Evolutionary conservation across 2,797 vertebrate species (phyloP).

Genomic region (Sciurus carolinensis): DNA sequence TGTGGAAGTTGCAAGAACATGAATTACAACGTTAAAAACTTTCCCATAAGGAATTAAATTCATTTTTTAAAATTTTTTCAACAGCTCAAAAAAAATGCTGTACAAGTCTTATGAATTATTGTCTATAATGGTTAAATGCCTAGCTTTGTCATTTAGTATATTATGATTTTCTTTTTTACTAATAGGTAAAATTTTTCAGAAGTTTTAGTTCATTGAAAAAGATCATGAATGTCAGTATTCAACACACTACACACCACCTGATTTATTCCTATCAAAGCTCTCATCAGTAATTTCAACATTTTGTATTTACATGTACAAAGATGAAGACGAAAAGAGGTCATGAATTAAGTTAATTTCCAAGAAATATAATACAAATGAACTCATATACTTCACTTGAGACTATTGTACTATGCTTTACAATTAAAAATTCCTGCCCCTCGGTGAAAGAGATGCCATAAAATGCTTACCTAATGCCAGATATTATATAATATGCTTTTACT

Average conservation of each 20-base stretch:
- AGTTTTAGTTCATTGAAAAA: slow-evolving; percentile 2
- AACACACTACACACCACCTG: neutral
- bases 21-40: slow-evolving; percentile 49
- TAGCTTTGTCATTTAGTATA: neutral
- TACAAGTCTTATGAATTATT: slow-evolving; percentile 15
- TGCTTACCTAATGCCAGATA: neutral
- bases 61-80: neutral
- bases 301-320: slow-evolving; percentile 24
- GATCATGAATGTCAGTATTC: neutral
- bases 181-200: neutral
- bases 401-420: neutral
- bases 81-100: neutral
- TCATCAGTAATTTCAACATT: slow-evolving; percentile 23
- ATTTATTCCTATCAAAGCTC: neutral
- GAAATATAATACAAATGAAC: slow-evolving; percentile 44
- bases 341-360: slow-evolving; percentile 50
- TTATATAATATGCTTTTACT: neutral
- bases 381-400: neutral
- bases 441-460: neutral
- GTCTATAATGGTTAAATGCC: neutral
- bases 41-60: slow-evolving; percentile 17
- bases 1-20: neutral
- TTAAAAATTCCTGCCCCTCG: slow-evolving; percentile 22
- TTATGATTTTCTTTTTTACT: neutral
- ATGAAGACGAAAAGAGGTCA: neutral